Evolutionary conservation across 2,797 vertebrate species (phyloP), one percentile per base, ranked within the genome.

Genomic region (Florisuga fusca): DNA sequence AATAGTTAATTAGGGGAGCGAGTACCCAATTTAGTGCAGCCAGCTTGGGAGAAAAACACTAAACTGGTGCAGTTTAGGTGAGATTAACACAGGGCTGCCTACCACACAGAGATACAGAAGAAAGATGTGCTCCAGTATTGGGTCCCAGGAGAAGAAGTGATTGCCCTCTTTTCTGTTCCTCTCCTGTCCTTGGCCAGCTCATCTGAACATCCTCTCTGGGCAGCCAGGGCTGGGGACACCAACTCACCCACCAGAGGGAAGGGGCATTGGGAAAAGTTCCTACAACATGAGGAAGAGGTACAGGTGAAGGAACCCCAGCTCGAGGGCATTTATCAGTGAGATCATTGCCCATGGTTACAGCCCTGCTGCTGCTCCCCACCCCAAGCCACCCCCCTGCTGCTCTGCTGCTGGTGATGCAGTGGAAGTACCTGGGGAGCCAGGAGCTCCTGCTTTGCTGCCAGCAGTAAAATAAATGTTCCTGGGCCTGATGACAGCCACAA

Each of bases 241-340:
- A 17, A 4, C 33, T 7, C 45, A 2, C 1, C 57, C 19, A 1
- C 17, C n/a, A 16, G 17, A 1, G 0, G 63, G 16, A 64, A n/a
- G 9, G 31, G n/a, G 4, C 16, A 55, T 3, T 5, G 13, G 50
- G 38, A 58, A 34, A 46, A 34, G 18, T 50, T 53, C 4, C 5
- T 23, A 46, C 15, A 21, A 41, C 14, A 4, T 6, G 3, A 9
- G 5, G 7, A n/a, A 43, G 29, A 26, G 1, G 3, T 1, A 12
- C 5, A 1, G 7, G 31, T 66, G 26, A 41, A 36, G 69, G 33
- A 36, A 31, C 53, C 31, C 69, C 15, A 18, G 74, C 22, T 31
- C 11, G 22, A 45, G 14, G 31, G 18, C 38, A 7, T 23, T 48
- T 41, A n/a, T 16, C 11, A 6, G 7, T 68, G 7, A 2, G 17